A percentile compares a stretch with the other conserved stretches of the same genome.
phyloP scores from a whole-genome alignment of 2,888 invertebrate genomes.

The Alviniconcha strummeri region DNA sequence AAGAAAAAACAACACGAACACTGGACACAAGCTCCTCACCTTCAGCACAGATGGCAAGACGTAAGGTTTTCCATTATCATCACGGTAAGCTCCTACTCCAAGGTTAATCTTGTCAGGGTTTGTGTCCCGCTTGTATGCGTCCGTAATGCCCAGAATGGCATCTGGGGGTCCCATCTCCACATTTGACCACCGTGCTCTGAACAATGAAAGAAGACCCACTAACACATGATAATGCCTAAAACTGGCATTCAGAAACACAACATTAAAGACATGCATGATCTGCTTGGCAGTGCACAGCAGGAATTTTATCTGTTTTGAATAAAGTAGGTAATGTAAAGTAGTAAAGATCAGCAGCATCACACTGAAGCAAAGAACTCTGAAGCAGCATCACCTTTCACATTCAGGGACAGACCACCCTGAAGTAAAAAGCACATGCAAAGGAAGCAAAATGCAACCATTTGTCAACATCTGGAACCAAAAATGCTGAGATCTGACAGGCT shows the following conservation, averaged over 20 bases:
- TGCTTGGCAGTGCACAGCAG: too few species aligned
- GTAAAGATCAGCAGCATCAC: too few species aligned
- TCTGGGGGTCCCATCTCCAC: slow-evolving; percentile 98
- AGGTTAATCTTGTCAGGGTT: slow-evolving; percentile 97
- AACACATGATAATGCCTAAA: not conserved
- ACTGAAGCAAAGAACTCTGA: too few species aligned
- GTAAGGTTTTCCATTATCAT: slow-evolving; percentile 97
- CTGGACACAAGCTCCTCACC: slow-evolving; percentile 45
- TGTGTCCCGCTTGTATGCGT: slow-evolving; percentile 93
- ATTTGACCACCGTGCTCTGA: slow-evolving; percentile 75
- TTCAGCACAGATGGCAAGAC: slow-evolving; percentile 88
- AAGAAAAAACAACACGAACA: too few species aligned
- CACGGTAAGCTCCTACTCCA: slow-evolving; percentile 92
- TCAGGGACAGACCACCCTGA: too few species aligned
- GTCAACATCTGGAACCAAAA: too few species aligned
- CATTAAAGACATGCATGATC: not conserved
- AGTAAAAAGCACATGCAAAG: too few species aligned
- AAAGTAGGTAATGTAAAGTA: too few species aligned
- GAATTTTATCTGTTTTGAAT: too few species aligned
- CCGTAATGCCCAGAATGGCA: slow-evolving; percentile 97
- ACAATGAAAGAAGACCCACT: not conserved
- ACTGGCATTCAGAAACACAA: not conserved
- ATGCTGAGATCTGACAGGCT: too few species aligned
- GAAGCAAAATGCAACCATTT: too few species aligned
- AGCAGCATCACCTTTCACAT: too few species aligned